These are phyloP conservation scores for Megaceryle alcyon DNA, from an alignment of 2,797 vertebrate genomes.

Conservation along the genomic window DNA sequence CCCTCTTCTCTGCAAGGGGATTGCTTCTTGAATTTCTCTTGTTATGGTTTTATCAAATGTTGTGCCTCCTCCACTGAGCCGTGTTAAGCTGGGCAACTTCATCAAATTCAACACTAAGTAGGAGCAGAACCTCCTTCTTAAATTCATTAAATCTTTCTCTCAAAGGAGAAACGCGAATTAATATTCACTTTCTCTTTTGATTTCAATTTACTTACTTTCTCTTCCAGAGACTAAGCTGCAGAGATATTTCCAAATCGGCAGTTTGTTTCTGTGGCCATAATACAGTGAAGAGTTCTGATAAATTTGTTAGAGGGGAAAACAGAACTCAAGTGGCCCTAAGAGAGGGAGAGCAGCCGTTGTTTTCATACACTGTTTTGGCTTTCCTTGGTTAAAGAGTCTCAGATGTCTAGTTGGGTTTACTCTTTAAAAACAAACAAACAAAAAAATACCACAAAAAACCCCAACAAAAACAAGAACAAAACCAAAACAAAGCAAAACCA, in stretches of 20 bases:
- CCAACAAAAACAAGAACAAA: too few species aligned
- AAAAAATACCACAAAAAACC: too few species aligned
- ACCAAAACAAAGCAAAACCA: too few species aligned
- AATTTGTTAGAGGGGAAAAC: not conserved
- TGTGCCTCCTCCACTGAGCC: not conserved
- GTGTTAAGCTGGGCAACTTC: not conserved
- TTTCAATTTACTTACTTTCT: slow-evolving; percentile 9
- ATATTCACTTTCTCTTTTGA: not conserved
- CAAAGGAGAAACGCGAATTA: not conserved
- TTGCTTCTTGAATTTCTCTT: not conserved
- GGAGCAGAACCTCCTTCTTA: slow-evolving; percentile 42
- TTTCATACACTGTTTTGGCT: not conserved
- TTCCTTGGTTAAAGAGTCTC: not conserved
- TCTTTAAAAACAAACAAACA: not conserved
- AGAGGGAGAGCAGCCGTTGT: not conserved
- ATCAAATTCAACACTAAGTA: not conserved
- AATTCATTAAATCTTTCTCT: slow-evolving; percentile 18
- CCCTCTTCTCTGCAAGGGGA: not conserved
- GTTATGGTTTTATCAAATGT: not conserved
- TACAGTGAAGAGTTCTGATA: not conserved
- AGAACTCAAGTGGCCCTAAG: not conserved
- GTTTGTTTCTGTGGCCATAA: not conserved
- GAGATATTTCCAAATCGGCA: not conserved
- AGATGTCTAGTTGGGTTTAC: not conserved
- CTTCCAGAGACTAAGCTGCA: not conserved